These are phyloP conservation scores for Formica aserva DNA, from an alignment of 2,888 invertebrate species.

Conservation along the genomic window DNA sequence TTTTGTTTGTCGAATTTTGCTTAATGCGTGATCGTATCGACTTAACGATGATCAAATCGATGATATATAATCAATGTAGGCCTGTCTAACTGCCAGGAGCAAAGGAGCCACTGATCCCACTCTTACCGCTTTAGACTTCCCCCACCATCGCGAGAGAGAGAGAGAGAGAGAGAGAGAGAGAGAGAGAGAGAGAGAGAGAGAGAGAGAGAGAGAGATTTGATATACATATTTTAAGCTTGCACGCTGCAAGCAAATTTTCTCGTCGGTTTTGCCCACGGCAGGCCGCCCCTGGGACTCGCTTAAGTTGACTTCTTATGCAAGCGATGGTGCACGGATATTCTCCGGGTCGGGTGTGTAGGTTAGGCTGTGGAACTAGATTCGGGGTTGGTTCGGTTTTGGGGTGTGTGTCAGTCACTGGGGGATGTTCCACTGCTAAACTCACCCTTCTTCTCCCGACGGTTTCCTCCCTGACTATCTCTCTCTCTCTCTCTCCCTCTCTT, in stretches of 20 bases:
- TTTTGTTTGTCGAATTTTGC: background rate
- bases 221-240: background rate
- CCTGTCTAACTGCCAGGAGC: no score
- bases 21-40: background rate
- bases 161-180: no score
- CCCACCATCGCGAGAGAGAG: no score
- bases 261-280: conserved; percentile 22
- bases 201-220: no score
- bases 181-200: no score
- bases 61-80: no score
- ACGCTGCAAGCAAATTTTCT: conserved; percentile 15
- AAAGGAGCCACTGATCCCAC: no score
- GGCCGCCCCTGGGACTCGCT: conserved; percentile 36
- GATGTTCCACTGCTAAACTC: conserved; percentile 71
- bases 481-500: conserved; percentile 50
- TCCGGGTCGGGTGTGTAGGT: conserved; percentile 60
- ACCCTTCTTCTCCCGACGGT: conserved; percentile 57
- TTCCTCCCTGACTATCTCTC: conserved; percentile 59
- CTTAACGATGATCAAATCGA: no score
- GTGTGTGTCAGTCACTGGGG: conserved; percentile 76
- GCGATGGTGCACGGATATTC: conserved; percentile 59
- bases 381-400: conserved; percentile 68
- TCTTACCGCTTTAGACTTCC: no score
- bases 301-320: conserved; percentile 63
- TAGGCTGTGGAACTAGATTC: conserved; percentile 67